Percentiles rank a stretch among this genome's conserved stretches.
phyloP scores from a whole-genome alignment of 2,888 invertebrate genomes.

The Eledona agricola region DNA sequence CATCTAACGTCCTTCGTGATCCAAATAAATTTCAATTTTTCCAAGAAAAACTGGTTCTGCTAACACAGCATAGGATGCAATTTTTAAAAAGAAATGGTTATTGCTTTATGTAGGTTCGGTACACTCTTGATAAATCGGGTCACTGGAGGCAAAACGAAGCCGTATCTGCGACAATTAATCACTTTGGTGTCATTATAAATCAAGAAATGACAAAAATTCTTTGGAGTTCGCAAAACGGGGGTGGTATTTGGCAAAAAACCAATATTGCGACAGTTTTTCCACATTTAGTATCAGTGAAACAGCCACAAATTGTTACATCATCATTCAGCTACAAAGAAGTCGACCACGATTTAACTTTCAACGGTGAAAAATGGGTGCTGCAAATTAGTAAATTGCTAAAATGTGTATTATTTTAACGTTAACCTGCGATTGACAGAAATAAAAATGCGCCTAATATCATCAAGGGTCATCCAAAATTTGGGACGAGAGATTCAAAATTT shows the following conservation, averaged over 20 bases:
- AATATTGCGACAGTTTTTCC: conserved; percentile 1
- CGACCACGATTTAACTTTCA: conserved; percentile 10
- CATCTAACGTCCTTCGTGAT: conserved; percentile 28
- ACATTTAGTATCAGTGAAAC: conserved; percentile 9
- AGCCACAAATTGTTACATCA: conserved; percentile 12
- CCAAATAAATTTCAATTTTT: conserved; percentile 29
- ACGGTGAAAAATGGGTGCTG: conserved; percentile 16
- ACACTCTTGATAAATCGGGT: conserved; percentile 5
- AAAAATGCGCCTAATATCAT: too few relatives aligned
- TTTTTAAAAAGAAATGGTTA: conserved; percentile 24
- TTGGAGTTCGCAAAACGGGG: not conserved
- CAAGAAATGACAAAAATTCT: conserved; percentile 5
- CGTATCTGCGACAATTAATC: not conserved
- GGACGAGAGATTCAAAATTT: not conserved
- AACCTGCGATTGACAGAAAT: too few relatives aligned
- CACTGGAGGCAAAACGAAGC: conserved; percentile 5
- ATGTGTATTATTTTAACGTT: too few relatives aligned
- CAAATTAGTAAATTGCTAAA: conserved; percentile 6
- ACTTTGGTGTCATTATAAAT: not conserved
- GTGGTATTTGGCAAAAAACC: conserved; percentile 3
- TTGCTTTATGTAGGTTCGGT: conserved; percentile 5
- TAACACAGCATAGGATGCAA: conserved; percentile 22
- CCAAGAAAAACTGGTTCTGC: conserved; percentile 32
- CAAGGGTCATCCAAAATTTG: not conserved
- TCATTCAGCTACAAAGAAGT: conserved; percentile 14